Conservation (phyloP, 2,797 vertebrate genomes). For the Phoeniculus purpureus region DNA sequence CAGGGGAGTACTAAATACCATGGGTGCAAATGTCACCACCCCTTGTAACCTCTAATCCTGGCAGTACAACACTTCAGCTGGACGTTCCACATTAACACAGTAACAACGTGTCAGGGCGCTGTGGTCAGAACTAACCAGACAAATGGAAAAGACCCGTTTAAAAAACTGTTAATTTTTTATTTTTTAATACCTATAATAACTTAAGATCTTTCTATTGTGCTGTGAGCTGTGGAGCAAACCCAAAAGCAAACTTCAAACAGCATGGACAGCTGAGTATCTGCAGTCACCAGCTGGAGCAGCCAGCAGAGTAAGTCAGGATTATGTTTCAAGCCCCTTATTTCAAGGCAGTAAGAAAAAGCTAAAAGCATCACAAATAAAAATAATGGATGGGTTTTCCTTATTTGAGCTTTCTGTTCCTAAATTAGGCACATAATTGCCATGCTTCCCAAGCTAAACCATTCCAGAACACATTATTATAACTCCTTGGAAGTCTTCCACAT, state of each 20-base stretch:
- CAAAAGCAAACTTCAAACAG: background rate
- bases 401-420: background rate
- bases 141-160: background rate
- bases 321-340: background rate
- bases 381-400: background rate
- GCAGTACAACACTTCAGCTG: background rate
- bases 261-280: background rate
- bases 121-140: background rate
- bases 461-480: background rate
- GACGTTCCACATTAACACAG: fast-evolving
- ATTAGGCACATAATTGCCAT: background rate
- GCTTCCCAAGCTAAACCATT: background rate
- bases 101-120: background rate
- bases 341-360: background rate
- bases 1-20: background rate
- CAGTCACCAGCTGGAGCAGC: background rate
- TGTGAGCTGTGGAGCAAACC: background rate
- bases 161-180: background rate
- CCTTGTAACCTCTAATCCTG: background rate
- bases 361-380: fast-evolving
- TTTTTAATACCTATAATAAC: background rate
- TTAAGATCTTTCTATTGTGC: background rate
- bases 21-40: background rate
- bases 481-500: background rate
- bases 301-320: background rate